Evolutionary conservation across 2,797 vertebrate species (phyloP).

Genomic region (Megaceryle alcyon): DNA sequence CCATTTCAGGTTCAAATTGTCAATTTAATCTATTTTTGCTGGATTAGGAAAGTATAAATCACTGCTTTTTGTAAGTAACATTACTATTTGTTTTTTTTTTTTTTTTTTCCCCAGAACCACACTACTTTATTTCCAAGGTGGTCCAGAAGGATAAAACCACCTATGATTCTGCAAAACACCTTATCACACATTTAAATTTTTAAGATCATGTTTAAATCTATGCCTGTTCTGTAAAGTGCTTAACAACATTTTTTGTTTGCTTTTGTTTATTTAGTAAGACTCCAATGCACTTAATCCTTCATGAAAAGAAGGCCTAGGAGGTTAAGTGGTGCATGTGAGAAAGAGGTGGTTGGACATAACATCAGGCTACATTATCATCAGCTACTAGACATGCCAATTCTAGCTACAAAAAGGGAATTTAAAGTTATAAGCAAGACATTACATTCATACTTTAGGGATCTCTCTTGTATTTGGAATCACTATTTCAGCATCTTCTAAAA

Average conservation of each 20-base stretch:
- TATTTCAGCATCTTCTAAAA: background rate
- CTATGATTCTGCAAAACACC: background rate
- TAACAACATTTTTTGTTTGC: background rate
- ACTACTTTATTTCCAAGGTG: background rate
- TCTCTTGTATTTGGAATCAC: background rate
- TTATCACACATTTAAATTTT: background rate
- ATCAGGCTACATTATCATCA: background rate
- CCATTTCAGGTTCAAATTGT: background rate
- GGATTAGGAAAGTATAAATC: background rate
- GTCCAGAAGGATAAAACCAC: background rate
- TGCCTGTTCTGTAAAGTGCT: background rate
- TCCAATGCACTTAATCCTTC: background rate
- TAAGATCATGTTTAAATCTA: background rate
- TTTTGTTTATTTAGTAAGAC: background rate
- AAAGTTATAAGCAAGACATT: slow-evolving; percentile 39
- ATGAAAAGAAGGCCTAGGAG: background rate
- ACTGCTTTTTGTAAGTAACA: background rate
- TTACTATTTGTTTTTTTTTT: too few relatives aligned
- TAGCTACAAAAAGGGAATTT: slow-evolving; percentile 35
- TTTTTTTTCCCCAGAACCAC: background rate
- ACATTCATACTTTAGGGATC: background rate
- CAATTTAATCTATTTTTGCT: background rate
- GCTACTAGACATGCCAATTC: background rate
- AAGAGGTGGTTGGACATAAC: background rate
- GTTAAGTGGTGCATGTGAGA: background rate